Base-by-base conservation (phyloP, 2,888 invertebrate genomes). In the Brachypalpus laphriformis region DNA sequence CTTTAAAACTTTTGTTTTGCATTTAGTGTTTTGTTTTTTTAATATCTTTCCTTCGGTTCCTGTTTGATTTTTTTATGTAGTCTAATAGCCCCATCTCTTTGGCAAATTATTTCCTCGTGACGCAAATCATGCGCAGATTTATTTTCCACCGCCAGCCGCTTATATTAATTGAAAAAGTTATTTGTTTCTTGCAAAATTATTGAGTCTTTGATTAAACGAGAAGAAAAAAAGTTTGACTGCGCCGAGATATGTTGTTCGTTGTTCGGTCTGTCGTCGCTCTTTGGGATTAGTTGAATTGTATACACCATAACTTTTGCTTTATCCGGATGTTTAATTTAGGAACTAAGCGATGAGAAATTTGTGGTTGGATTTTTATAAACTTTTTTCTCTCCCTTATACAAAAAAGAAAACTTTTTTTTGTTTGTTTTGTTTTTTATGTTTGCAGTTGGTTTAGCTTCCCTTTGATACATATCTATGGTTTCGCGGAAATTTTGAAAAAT, bases 301-400 rank as follows among this genome's bases (percentile, higher is more conserved):
- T 75, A 75, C 66, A 57, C 45, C 31, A 66, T 75, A 66, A 57
- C 47, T 66, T 74, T 40, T 47, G 14, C 25, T 25, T 40, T 25
- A 57, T 18, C 65, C 75, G 75, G 75, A 75, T 75, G 75, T 74
- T 74, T 74, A 74, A 74, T 63, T 63, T 74, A 45, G 54, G 31
- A 63, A 54, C 63, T 45, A 54, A 54, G 72, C 54, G 63, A 45
- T 74, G 61, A 63, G 16, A 51, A 63, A 54, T 74, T 74, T 72
- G 40, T 75, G 37, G 45, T 34, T 45, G 22, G 34, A 37, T 34
- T 75, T 65, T 65, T 65, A 65, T 65, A 65, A 65, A 74, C 54
- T 47, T 65, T 65, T 37, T 45, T 20, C 9, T 8, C n/a, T 8
- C 0, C 25, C 31, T 34, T 61, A 25, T 3, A 49, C 8, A 4